Base-by-base conservation (phyloP, 2,113 vertebrate species). In the Ascaphus truei region DNA sequence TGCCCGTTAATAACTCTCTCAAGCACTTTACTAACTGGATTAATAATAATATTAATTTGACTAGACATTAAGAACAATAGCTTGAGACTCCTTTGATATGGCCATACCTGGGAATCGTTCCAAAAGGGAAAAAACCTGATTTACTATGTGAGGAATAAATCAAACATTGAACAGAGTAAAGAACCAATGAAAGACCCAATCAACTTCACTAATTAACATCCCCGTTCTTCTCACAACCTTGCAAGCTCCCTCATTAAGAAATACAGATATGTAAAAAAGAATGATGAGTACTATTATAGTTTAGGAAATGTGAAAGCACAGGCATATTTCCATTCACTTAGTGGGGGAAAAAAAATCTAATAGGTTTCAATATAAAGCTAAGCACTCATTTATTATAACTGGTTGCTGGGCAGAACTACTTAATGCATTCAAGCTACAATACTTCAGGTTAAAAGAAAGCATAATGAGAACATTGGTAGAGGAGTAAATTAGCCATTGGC, bases 251-350 rank as follows among this genome's bases (percentile, higher is more conserved):
- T 56, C 51, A 43, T 29, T 66, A 52, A 39, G 31, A 52, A 52
- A 37, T 63, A 63, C 45, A n/a, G 50, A 66, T 37, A 64, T 64
- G 33, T 52, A 64, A 66, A 30, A 41, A 22, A 31, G 62, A 66
- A 7, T 20, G 22, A 66, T 66, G 48, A 8, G 7, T 8, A 15
- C 34, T 22, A 55, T 66, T 64, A 55, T 7, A 27, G n/a, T 39
- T 39, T 20, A 18, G 23, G 36, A 39, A 66, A 51, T 26, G 30
- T 25, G 45, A 50, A 53, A 15, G 7, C 3, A 51, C 50, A 55
- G 41, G 43, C n/a, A 39, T 56, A 37, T 52, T 52, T 18, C 31
- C 22, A 9, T 45, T 56, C 37, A 45, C 30, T 43, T 45, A 25
- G 29, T 4, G 12, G 50, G 12, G 50, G n/a, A n/a, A 29, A n/a